A percentile compares a stretch with the other conserved stretches of the same genome.
Conservation (phyloP, 2,797 vertebrate genomes). For the Ceryle rudis region DNA sequence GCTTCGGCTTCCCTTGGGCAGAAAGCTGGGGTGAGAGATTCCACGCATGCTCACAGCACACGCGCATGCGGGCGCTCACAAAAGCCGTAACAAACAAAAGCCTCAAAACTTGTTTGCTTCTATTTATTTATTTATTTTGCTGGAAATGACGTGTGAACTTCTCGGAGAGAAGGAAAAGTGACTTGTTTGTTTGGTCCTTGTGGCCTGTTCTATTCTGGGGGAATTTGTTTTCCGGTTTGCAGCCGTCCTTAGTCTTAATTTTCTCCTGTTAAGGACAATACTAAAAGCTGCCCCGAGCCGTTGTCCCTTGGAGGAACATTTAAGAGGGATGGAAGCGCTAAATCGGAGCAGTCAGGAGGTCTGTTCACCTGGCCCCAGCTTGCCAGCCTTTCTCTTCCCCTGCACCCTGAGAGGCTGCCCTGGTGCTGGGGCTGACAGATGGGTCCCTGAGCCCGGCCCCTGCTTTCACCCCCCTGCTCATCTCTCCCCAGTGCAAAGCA, state of each 20-base stretch:
- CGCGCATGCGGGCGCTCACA: background rate
- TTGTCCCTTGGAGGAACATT: background rate
- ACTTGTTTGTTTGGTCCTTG: background rate
- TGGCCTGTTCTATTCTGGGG: background rate
- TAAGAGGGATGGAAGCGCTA: background rate
- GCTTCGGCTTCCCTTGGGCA: conserved; percentile 22
- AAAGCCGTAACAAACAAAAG: conserved; percentile 3
- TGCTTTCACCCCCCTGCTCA: background rate
- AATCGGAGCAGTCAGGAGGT: background rate
- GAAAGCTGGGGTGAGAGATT: background rate
- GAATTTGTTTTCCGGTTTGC: background rate
- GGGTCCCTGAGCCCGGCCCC: background rate
- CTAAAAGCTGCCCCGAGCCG: background rate
- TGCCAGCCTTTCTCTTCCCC: background rate
- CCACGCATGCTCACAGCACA: background rate
- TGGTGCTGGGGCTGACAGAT: background rate
- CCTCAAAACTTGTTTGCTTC: background rate
- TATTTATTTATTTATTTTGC: background rate
- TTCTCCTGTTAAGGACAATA: conserved; percentile 30
- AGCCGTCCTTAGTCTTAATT: background rate
- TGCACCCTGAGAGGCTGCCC: background rate
- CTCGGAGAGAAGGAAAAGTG: background rate
- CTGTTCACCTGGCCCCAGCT: background rate
- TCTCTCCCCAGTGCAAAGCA: background rate
- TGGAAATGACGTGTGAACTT: conserved; percentile 18